phyloP scores from a whole-genome alignment of 2,113 vertebrate species.

The Tragelaphus imberbis region DNA sequence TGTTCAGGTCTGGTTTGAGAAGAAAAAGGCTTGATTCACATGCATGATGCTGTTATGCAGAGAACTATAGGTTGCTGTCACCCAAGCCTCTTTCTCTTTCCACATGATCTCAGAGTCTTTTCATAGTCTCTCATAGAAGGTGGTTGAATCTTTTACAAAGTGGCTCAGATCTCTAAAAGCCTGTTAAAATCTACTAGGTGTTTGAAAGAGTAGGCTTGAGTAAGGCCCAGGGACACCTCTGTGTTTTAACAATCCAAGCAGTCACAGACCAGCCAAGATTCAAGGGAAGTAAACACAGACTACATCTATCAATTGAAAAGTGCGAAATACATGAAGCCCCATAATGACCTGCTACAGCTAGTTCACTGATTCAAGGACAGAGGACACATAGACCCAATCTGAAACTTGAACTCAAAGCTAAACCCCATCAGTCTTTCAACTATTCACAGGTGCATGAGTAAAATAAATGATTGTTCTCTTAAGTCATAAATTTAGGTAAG shows the following conservation, averaged over 20 bases:
- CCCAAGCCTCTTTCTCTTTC: background rate
- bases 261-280: background rate
- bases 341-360: background rate
- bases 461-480: background rate
- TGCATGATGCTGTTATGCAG: background rate
- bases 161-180: background rate
- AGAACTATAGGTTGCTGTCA: background rate
- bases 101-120: background rate
- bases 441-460: background rate
- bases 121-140: background rate
- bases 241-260: background rate
- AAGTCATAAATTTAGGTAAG: background rate
- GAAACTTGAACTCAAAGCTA: background rate
- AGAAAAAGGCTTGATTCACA: background rate
- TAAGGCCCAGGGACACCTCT: background rate
- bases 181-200: background rate
- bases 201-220: background rate
- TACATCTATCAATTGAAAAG: background rate
- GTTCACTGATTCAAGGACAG: background rate
- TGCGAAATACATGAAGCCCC: background rate
- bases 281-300: background rate
- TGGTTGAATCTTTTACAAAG: background rate
- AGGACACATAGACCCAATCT: background rate
- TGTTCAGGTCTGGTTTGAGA: background rate
- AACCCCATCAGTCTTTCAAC: background rate